A percentile compares a stretch with the other conserved stretches of the same genome.
Evolutionary conservation across 2,888 invertebrate genomes (phyloP).

Genomic region (Orgyia antiqua): DNA sequence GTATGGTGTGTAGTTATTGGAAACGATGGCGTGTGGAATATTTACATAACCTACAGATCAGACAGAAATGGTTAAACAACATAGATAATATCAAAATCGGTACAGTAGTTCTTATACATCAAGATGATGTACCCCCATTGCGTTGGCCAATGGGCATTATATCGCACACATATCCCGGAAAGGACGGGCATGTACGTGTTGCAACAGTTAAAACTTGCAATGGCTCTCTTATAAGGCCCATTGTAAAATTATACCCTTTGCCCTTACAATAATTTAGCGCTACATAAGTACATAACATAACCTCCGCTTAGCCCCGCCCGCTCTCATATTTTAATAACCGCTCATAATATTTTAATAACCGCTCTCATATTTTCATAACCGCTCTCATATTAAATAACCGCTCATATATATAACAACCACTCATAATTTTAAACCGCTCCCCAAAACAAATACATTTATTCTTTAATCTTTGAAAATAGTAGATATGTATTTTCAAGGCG

Average conservation of each 20-base stretch:
- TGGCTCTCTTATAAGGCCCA: not conserved
- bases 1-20: conserved; percentile 3
- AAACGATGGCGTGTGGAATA: conserved; percentile 1
- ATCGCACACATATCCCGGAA: not conserved
- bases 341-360: too few species aligned
- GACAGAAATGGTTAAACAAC: not conserved
- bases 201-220: not conserved
- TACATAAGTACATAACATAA: too few species aligned
- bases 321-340: too few species aligned
- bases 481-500: too few species aligned
- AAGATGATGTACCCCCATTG: conserved; percentile 2
- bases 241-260: not conserved
- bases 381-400: too few species aligned
- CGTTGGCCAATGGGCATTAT: not conserved
- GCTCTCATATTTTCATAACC: too few species aligned
- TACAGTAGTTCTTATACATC: not conserved
- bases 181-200: not conserved
- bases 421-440: too few species aligned
- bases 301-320: too few species aligned
- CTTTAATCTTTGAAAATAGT: too few species aligned
- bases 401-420: too few species aligned
- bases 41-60: not conserved
- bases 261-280: not conserved
- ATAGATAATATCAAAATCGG: not conserved
- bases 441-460: too few species aligned